phyloP scores from a whole-genome alignment of 2,888 invertebrate species.

The Volucella zonaria region DNA sequence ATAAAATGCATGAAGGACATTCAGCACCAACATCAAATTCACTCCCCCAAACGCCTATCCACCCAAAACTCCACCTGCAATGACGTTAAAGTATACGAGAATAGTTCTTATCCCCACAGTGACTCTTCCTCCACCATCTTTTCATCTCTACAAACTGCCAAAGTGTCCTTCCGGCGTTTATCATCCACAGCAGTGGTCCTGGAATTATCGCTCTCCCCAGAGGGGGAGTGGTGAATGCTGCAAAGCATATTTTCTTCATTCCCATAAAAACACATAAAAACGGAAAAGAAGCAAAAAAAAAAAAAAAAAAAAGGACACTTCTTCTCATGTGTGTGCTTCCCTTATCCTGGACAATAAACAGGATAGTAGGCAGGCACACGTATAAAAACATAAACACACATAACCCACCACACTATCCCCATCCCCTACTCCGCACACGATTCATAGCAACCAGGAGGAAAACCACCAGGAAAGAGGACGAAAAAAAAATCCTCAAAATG shows the following conservation, averaged over 20 bases:
- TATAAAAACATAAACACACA: conserved; percentile 69
- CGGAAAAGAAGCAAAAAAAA: neutral
- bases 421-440: no score
- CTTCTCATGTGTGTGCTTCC: conserved; percentile 37
- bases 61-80: conserved; percentile 10
- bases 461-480: conserved; percentile 5
- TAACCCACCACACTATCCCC: no score
- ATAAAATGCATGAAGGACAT: conserved; percentile 67
- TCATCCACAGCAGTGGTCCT: conserved; percentile 47
- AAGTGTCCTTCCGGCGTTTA: conserved; percentile 63
- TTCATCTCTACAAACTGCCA: conserved; percentile 32
- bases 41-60: neutral
- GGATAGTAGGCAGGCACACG: conserved; percentile 64
- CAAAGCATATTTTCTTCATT: conserved; percentile 48
- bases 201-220: conserved; percentile 32
- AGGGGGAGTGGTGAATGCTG: neutral
- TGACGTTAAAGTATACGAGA: conserved; percentile 18
- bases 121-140: conserved; percentile 2
- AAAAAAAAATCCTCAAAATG: conserved; percentile 42
- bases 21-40: conserved; percentile 35
- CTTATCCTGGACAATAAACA: conserved; percentile 70
- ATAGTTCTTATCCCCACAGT: conserved; percentile 29
- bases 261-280: neutral
- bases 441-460: neutral
- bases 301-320: neutral